These are phyloP conservation scores for Neoascia interrupta DNA, from an alignment of 2,888 invertebrate genomes.

Conservation along the genomic window DNA sequence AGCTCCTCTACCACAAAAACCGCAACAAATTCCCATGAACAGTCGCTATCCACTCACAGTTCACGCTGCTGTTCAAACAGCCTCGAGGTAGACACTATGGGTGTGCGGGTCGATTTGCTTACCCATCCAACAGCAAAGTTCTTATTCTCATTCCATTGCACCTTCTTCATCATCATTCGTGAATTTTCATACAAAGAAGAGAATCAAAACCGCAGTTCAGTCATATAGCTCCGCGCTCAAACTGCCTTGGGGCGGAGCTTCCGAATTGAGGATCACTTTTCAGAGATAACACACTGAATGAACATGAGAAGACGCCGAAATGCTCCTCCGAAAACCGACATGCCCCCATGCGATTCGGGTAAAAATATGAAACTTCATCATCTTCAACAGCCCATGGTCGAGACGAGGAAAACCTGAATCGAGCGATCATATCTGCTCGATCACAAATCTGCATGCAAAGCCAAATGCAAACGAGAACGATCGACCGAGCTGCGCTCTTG, in stretches of 20 bases:
- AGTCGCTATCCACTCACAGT: slow-evolving; percentile 3
- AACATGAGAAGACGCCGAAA: slow-evolving; percentile 70
- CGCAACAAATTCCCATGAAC: slow-evolving; percentile 47
- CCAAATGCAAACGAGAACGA: slow-evolving; percentile 66
- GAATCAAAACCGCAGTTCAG: slow-evolving; percentile 8
- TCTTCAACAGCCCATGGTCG: slow-evolving; percentile 15
- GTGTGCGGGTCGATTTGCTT: slow-evolving; percentile 37
- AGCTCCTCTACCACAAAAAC: neutral
- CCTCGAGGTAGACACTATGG: slow-evolving; percentile 41
- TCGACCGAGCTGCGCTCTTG: slow-evolving; percentile 21
- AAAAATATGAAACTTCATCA: slow-evolving; percentile 63
- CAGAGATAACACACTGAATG: slow-evolving; percentile 69
- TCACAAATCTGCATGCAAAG: slow-evolving; percentile 70
- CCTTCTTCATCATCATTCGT: slow-evolving; percentile 31
- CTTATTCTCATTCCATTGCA: slow-evolving; percentile 30
- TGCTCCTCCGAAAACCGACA: slow-evolving; percentile 11
- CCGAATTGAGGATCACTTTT: slow-evolving; percentile 72
- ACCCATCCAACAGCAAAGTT: slow-evolving; percentile 30
- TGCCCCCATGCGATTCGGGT: neutral
- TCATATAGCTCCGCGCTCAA: slow-evolving; percentile 45
- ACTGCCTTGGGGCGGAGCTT: slow-evolving; percentile 72
- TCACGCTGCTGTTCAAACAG: slow-evolving; percentile 51
- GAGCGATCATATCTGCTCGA: slow-evolving; percentile 57
- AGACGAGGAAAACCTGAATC: slow-evolving; percentile 44
- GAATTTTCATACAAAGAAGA: slow-evolving; percentile 12